These are phyloP conservation scores for Thalassoma bifasciatum DNA, from an alignment of 2,113 vertebrate species.

Conservation along the genomic window DNA sequence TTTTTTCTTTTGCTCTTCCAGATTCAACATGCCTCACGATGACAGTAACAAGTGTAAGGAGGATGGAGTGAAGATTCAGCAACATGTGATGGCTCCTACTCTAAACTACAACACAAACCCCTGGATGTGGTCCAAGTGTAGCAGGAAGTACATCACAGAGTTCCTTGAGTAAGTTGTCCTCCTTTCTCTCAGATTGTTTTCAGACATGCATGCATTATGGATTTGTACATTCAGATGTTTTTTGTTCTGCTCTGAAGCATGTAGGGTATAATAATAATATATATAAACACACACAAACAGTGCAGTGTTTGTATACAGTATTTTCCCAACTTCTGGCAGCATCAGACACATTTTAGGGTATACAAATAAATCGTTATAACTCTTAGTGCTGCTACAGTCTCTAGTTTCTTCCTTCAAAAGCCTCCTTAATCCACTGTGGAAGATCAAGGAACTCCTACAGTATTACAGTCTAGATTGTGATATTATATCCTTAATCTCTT, in stretches of 20 bases:
- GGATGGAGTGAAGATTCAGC: constrained; percentile 93
- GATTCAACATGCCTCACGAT: constrained; percentile 99
- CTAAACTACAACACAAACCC: constrained; percentile 98
- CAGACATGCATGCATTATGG: constrained; percentile 14
- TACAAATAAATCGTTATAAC: not conserved
- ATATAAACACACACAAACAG: not conserved
- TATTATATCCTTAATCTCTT: constrained; percentile 5
- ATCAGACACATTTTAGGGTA: not conserved
- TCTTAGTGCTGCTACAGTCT: not conserved
- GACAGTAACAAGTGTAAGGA: constrained; percentile 98
- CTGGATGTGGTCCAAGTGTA: constrained; percentile 99
- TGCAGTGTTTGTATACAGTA: not conserved
- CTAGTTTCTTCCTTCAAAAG: not conserved
- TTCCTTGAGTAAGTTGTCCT: constrained; percentile 94
- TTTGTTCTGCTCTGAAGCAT: not conserved
- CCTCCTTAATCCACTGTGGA: not conserved
- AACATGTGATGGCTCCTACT: constrained; percentile 97
- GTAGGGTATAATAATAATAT: too few relatives aligned
- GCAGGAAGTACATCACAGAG: constrained; percentile 98
- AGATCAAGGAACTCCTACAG: not conserved
- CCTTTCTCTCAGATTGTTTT: constrained; percentile 24
- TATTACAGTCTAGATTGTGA: not conserved
- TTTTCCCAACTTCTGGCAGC: not conserved
- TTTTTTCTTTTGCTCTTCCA: constrained; percentile 66
- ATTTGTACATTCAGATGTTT: constrained; percentile 18